Evolutionary conservation across 2,888 invertebrate species (phyloP).

Genomic region (Drymonia ruficornis): DNA sequence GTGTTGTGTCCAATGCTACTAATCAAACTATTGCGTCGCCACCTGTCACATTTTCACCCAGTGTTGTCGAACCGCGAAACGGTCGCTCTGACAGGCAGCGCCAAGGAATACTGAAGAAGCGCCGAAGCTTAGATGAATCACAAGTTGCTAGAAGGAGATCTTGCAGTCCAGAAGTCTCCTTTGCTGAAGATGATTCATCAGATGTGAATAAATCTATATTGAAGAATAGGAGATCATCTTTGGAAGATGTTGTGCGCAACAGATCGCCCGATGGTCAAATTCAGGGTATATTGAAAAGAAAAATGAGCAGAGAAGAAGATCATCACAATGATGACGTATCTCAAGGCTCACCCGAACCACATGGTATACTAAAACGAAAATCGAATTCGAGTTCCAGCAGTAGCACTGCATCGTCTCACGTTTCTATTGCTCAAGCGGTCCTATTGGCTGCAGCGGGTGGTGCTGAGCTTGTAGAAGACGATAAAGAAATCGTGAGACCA

Average conservation of each 20-base stretch:
- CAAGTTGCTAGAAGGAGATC: constrained; percentile 88
- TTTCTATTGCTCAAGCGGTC: constrained; percentile 88
- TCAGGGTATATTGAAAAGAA: constrained; percentile 88
- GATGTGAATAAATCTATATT: constrained; percentile 87
- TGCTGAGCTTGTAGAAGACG: constrained; percentile 82
- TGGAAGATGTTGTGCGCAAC: constrained; percentile 88
- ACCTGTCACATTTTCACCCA: constrained; percentile 92
- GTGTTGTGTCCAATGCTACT: constrained; percentile 71
- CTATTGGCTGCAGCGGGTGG: constrained; percentile 87
- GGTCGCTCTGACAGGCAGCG: constrained; percentile 84
- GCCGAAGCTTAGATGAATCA: constrained; percentile 92
- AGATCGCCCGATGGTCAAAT: constrained; percentile 87
- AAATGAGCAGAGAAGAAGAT: constrained; percentile 87
- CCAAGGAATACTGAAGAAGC: constrained; percentile 93
- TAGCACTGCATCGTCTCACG: constrained; percentile 86
- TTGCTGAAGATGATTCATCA: constrained; percentile 80
- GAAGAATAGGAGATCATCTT: constrained; percentile 88
- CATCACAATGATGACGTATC: constrained; percentile 86
- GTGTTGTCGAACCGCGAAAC: constrained; percentile 88
- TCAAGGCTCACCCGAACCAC: constrained; percentile 88
- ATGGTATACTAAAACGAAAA: constrained; percentile 92
- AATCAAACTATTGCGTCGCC: constrained; percentile 85
- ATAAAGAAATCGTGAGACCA: constrained; percentile 87
- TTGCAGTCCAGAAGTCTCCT: constrained; percentile 88
- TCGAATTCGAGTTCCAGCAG: constrained; percentile 89